Evolutionary conservation across 2,113 vertebrate genomes (phyloP).

Genomic region (Glaucomys volans): DNA sequence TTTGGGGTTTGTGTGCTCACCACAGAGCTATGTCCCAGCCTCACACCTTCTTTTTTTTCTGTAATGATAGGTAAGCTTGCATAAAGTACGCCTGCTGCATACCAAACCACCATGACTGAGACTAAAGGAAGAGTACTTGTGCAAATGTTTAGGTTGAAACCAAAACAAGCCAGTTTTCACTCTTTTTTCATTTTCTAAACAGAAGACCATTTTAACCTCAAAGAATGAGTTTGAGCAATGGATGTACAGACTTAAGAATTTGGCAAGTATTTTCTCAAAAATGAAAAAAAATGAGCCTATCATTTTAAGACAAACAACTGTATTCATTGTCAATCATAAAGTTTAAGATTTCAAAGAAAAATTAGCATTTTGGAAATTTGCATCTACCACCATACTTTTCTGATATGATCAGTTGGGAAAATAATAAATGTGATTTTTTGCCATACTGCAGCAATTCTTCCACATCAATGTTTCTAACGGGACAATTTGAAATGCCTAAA

Average conservation of each 20-base stretch:
- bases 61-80: not conserved
- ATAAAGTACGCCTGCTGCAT: not conserved
- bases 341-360: not conserved
- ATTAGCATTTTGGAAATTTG: not conserved
- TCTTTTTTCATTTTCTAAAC: not conserved
- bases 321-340: constrained; percentile 20
- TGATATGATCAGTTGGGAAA: not conserved
- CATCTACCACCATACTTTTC: not conserved
- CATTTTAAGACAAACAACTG: not conserved
- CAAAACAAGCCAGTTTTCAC: not conserved
- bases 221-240: not conserved
- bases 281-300: no score
- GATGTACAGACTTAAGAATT: not conserved
- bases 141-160: not conserved
- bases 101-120: not conserved
- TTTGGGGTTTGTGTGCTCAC: no score
- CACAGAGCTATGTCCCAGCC: not conserved
- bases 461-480: no score
- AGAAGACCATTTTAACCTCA: not conserved
- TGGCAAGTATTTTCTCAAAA: constrained; percentile 30
- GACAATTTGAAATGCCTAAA: no score
- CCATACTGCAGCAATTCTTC: no score
- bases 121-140: not conserved
- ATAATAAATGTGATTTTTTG: not conserved
- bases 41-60: not conserved